These are phyloP conservation scores for Azorinus chamasolen DNA, from an alignment of 2,888 invertebrate genomes.

Conservation along the genomic window DNA sequence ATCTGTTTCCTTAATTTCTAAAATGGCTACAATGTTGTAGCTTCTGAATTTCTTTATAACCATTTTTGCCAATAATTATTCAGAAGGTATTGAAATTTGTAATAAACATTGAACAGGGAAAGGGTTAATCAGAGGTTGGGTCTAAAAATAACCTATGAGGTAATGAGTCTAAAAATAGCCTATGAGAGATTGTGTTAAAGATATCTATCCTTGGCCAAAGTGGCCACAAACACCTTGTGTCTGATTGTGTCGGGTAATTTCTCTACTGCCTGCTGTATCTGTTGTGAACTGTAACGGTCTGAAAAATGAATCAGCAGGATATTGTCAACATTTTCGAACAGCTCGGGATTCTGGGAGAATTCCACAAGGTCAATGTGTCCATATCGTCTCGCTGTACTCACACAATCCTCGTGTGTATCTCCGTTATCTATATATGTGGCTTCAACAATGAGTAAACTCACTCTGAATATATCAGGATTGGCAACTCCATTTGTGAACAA, in stretches of 20 bases:
- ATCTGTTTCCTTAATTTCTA: too few relatives aligned
- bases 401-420: conserved; percentile 56
- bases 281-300: conserved; percentile 76
- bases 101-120: too few relatives aligned
- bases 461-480: conserved; percentile 77
- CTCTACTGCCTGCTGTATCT: conserved; percentile 66
- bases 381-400: conserved; percentile 72
- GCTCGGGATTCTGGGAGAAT: conserved; percentile 72
- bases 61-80: too few relatives aligned
- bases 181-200: too few relatives aligned
- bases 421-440: conserved; percentile 80
- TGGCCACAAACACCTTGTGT: conserved; percentile 72
- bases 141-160: too few relatives aligned
- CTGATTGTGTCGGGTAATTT: conserved; percentile 65
- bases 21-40: too few relatives aligned
- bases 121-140: too few relatives aligned
- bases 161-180: too few relatives aligned
- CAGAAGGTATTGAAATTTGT: too few relatives aligned
- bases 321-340: conserved; percentile 75
- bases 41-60: too few relatives aligned
- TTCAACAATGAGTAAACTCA: conserved; percentile 82
- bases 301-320: conserved; percentile 82
- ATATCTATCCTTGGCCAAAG: conserved; percentile 55
- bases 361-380: conserved; percentile 82
- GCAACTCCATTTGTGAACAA: conserved; percentile 70